phyloP scores from a whole-genome alignment of 2,113 vertebrate genomes.

The Romanogobio albipinnatus region DNA sequence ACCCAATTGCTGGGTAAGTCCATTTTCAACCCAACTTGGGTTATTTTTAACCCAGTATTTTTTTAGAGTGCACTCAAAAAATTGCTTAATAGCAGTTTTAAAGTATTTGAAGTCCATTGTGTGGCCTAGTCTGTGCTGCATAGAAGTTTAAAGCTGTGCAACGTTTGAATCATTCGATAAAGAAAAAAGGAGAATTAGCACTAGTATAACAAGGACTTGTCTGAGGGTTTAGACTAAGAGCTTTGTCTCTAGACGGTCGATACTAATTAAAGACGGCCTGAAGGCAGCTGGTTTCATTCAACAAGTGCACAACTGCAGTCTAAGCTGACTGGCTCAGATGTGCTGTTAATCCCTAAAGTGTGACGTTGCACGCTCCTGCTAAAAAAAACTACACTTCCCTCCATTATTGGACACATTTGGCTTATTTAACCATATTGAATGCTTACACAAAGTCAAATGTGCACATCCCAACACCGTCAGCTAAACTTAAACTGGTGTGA shows the following conservation, averaged over 20 bases:
- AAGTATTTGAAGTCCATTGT: not conserved
- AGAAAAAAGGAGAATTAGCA: not conserved
- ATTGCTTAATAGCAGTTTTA: not conserved
- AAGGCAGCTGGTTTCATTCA: constrained; percentile 42
- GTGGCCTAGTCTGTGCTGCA: not conserved
- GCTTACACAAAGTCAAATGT: not conserved
- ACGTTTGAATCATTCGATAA: not conserved
- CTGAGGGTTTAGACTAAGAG: not conserved
- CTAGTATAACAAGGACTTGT: not conserved
- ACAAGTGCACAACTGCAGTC: constrained; percentile 37
- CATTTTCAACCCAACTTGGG: too few relatives aligned
- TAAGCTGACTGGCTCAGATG: not conserved
- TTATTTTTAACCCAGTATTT: too few relatives aligned
- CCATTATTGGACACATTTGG: not conserved
- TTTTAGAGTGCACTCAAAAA: not conserved
- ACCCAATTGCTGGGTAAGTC: too few relatives aligned
- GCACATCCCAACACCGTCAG: not conserved
- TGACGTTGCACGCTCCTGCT: not conserved
- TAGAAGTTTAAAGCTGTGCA: not conserved
- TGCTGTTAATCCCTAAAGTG: constrained; percentile 32
- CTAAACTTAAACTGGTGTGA: not conserved
- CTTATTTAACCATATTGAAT: not conserved
- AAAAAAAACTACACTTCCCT: constrained; percentile 2
- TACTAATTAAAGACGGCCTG: constrained; percentile 21
- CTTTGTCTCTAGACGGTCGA: constrained; percentile 20